Evolutionary conservation across 2,113 vertebrate genomes (phyloP).

Genomic region (Arothron firmamentum): DNA sequence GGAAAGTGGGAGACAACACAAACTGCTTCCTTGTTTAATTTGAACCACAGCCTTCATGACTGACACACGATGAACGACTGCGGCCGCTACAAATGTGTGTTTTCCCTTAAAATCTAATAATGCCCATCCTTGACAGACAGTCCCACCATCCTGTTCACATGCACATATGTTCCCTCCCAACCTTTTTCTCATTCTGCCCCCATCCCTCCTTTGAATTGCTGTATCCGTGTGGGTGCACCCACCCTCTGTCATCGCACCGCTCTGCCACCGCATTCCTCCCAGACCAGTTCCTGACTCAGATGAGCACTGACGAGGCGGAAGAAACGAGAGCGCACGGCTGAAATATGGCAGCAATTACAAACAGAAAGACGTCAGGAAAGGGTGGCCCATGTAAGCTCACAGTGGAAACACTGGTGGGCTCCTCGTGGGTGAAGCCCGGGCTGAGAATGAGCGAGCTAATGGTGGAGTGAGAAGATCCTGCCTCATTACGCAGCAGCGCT

Average conservation of each 20-base stretch:
- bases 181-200: conserved; percentile 12
- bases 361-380: conserved; percentile 43
- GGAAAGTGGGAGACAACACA: background rate
- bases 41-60: conserved; percentile 24
- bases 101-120: conserved; percentile 8
- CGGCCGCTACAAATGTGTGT: background rate
- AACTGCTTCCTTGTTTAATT: conserved; percentile 34
- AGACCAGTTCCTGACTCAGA: conserved; percentile 51
- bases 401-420: conserved; percentile 52
- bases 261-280: conserved; percentile 51
- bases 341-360: conserved; percentile 29
- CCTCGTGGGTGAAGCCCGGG: background rate
- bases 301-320: conserved; percentile 6
- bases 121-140: conserved; percentile 8
- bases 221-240: conserved; percentile 42
- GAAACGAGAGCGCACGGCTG: conserved; percentile 11
- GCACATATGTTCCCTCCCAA: background rate
- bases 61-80: conserved; percentile 1
- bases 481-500: conserved; percentile 26
- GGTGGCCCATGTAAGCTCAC: conserved; percentile 54
- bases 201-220: conserved; percentile 11
- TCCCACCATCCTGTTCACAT: conserved; percentile 11
- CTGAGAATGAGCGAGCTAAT: conserved; percentile 21
- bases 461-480: conserved; percentile 39
- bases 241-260: conserved; percentile 45